Evolutionary conservation across 2,888 invertebrate species (phyloP).

Genomic region (Perithous albicinctus): DNA sequence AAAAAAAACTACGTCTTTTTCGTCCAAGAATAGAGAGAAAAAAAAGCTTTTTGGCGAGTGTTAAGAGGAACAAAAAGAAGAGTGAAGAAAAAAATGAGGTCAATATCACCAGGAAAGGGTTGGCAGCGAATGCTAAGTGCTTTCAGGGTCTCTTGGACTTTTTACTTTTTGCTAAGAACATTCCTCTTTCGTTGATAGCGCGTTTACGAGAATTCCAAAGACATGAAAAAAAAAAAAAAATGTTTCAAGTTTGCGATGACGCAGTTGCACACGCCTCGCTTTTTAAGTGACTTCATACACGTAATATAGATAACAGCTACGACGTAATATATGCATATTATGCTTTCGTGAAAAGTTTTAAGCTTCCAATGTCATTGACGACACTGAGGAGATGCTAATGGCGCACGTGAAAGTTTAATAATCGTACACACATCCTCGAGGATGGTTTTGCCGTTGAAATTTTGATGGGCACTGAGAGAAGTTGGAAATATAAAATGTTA

Average conservation of each 20-base stretch:
- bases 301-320: neutral
- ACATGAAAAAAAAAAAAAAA: no score
- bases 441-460: conserved; percentile 11
- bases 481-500: neutral
- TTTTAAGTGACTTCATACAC: conserved; percentile 23
- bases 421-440: neutral
- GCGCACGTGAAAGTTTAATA: conserved; percentile 19
- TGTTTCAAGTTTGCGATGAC: conserved; percentile 35
- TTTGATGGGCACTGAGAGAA: conserved; percentile 8
- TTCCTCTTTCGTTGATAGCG: conserved; percentile 13
- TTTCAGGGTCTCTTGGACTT: conserved; percentile 55
- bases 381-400: neutral
- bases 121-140: conserved; percentile 52
- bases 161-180: conserved; percentile 30
- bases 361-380: conserved; percentile 10
- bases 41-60: neutral
- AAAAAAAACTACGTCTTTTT: neutral
- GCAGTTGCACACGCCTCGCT: conserved; percentile 4
- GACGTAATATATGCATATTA: neutral
- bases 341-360: conserved; percentile 34
- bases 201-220: conserved; percentile 29
- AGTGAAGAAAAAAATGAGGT: conserved; percentile 48
- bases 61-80: neutral
- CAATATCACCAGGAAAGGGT: conserved; percentile 52
- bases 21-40: neutral